Evolutionary conservation across 2,113 vertebrate species (phyloP), one percentile per base, ranked within the genome.

Genomic region (Clarias magur): DNA sequence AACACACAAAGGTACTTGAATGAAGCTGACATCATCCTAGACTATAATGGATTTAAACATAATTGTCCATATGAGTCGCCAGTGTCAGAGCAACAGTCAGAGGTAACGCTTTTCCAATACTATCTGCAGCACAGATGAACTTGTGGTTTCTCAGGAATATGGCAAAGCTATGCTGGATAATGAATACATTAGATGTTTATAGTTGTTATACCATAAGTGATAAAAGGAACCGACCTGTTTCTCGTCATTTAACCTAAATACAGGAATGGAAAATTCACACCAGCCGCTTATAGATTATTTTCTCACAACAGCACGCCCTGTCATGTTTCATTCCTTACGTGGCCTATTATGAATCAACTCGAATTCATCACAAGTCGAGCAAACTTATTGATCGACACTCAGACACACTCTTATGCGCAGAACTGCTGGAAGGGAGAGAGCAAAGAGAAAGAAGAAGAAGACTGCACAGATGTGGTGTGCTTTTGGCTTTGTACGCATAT

Each of bases 371-470:
- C 63, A 88, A 57, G 67, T 79, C 62, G n/a, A 13, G 68, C 60
- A 56, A 76, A 80, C 30, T 13, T 83, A 89, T 80, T 87, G 83
- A 90, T 87, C 80, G 59, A 89, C 60, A 83, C 63, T 72, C 63
- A 70, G 81, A 53, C 54, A 56, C 27, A 30, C 60, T 30, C 3
- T 19, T 53, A 80, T 34, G 16, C 54, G 53, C 67, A 75, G 6
- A 42, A 76, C 23, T 78, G 88, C 88, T 88, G 59, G 65, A 78
- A 70, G 84, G 73, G 19, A 83, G n/a, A 76, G 21, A 60, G 82
- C 30, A 59, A 25, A 23, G 42, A 72, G 16, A 30, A 23, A 85
- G 72, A 72, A 42, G 48, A 88, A 80, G 38, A 60, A 38, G 60
- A 60, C 27, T 21, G 56, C 79, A 80, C 79, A 80, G 79, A 80